Conservation (phyloP, 53 echinoderm and acorn worm species). For the Apostichopus leukothele region DNA sequence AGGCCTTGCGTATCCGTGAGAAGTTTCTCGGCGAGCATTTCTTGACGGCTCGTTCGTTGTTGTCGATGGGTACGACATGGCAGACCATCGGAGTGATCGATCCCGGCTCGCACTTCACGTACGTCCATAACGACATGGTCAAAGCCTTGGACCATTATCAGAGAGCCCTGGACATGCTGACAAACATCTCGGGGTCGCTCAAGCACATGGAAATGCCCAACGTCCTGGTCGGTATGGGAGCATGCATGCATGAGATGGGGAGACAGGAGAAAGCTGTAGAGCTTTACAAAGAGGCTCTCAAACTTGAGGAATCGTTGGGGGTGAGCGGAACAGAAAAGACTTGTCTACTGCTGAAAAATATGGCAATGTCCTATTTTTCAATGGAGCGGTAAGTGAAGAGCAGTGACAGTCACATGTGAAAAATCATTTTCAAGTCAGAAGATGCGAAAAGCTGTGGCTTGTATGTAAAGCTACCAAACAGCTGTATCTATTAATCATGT, state of each 20-base stretch:
- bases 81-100: conserved; percentile 73
- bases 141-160: conserved; percentile 72
- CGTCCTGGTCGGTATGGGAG: conserved; percentile 76
- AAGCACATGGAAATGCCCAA: conserved; percentile 77
- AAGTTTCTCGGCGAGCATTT: conserved; percentile 68
- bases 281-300: conserved; percentile 71
- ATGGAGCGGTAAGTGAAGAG: conserved; percentile 66
- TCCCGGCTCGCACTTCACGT: conserved; percentile 45
- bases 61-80: conserved; percentile 60
- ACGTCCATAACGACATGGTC: conserved; percentile 67
- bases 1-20: conserved; percentile 60
- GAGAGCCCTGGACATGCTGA: conserved; percentile 72
- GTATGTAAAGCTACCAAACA: too few relatives aligned
- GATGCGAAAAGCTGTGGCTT: too few relatives aligned
- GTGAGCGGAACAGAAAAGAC: conserved; percentile 73
- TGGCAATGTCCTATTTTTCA: conserved; percentile 83
- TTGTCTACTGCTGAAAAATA: conserved; percentile 83
- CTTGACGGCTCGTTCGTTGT: conserved; percentile 68
- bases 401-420: background rate
- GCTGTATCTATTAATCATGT: too few relatives aligned
- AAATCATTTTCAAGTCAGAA: background rate
- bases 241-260: conserved; percentile 86
- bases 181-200: conserved; percentile 61
- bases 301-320: conserved; percentile 65
- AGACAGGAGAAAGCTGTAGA: conserved; percentile 67